Percentiles rank a stretch among this genome's conserved stretches.
These are phyloP conservation scores for Danio choprae DNA, from an alignment of 2,797 vertebrate genomes.

Conservation along the genomic window DNA sequence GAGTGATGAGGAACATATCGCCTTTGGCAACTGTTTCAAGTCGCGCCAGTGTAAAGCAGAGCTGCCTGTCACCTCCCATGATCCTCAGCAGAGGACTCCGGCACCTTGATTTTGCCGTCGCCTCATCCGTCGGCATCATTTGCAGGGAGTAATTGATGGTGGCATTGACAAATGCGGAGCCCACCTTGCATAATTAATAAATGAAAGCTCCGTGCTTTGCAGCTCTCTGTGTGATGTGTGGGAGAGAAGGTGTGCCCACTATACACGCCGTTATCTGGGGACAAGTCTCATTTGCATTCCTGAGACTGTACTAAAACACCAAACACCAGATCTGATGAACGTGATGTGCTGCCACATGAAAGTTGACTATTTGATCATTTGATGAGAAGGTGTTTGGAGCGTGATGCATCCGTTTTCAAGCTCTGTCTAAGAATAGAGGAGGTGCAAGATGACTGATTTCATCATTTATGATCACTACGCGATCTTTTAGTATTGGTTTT, in stretches of 20 bases:
- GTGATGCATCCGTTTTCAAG: not conserved
- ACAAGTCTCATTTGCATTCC: slow-evolving; percentile 66
- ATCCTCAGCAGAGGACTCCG: slow-evolving; percentile 69
- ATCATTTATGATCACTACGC: not conserved
- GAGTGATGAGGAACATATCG: slow-evolving; percentile 79
- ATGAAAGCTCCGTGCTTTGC: slow-evolving; percentile 67
- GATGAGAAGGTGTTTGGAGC: not conserved
- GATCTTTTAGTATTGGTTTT: too few relatives aligned
- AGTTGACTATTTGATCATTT: slow-evolving; percentile 22
- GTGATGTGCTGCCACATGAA: not conserved
- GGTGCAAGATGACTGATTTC: not conserved
- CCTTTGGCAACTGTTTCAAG: slow-evolving; percentile 80
- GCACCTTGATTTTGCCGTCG: slow-evolving; percentile 74
- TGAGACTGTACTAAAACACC: slow-evolving; percentile 29
- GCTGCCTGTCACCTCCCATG: slow-evolving; percentile 73
- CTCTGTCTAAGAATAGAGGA: not conserved
- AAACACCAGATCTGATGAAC: slow-evolving; percentile 35
- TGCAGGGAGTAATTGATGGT: slow-evolving; percentile 64
- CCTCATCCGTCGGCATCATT: slow-evolving; percentile 77
- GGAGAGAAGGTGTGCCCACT: slow-evolving; percentile 63
- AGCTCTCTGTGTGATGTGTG: slow-evolving; percentile 64
- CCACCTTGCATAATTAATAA: slow-evolving; percentile 75
- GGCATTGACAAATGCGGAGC: slow-evolving; percentile 72
- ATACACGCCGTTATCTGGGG: slow-evolving; percentile 59
- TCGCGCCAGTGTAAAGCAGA: slow-evolving; percentile 72